Evolutionary conservation across 1,140 invertebrate genomes (phyloP), one percentile per base, ranked within the genome.

Genomic region (Brachystomella parvula): DNA sequence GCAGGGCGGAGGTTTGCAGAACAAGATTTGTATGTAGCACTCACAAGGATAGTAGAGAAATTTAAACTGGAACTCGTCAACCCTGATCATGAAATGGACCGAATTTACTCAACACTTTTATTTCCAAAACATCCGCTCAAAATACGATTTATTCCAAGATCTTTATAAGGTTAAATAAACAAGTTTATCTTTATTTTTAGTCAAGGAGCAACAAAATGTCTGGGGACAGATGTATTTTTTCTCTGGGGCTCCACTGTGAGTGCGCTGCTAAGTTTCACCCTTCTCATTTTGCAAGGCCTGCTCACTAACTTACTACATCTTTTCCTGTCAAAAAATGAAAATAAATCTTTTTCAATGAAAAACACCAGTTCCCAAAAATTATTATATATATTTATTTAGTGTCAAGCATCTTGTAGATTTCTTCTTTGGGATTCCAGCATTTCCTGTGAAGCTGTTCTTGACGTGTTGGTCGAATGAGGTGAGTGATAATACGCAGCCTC

Each of bases 1-100:
- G 71, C 73, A 77, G 84, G 83, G 2, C 74, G 77, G 53, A 71
- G 78, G 63, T 81, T 82, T 75, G 79, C 80, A 0, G 81, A 82
- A 68, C 77, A 80, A 65, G 78, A 81, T 73, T 59, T 81, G 58
- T 75, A 76, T 65, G 77, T 81, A 2, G 71, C 79, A 12, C 59
- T 83, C n/a, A 73, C 76, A 15, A 76, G 78, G 63, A 74, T 83
- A 19, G 49, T 83, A 33, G 74, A 77, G 63, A 78, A 77, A 3
- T 83, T 79, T 68, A 62, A 65, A 31, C 33, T 78, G 12, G 66
- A 71, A 53, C 61, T 72, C 12, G 61, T 47, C n/a, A 57, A 70
- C 56, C 44, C 67, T 19, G 59, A 53, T 28, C 47, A 73, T 15
- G 63, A 64, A 39, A 66, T 77, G 61, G 70, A 75, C 28, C 71